Evolutionary conservation across 2,888 invertebrate genomes (phyloP).

Genomic region (Dyspetes luteomarginatus): DNA sequence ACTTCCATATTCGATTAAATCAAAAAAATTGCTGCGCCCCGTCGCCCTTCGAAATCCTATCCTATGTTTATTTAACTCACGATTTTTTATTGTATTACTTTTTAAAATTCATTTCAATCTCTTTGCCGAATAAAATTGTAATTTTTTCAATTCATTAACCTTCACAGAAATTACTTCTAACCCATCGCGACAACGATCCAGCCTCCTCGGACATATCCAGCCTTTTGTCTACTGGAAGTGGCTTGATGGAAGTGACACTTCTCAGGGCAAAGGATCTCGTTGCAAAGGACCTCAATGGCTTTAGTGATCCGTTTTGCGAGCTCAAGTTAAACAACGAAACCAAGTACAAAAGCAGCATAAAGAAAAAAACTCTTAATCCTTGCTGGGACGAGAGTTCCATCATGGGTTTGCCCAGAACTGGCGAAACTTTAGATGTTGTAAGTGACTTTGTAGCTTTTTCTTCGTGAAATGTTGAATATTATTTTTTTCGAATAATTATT

Average conservation of each 20-base stretch:
- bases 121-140: not conserved
- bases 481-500: not conserved
- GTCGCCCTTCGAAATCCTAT: too few species aligned
- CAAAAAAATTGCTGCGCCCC: too few species aligned
- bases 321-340: conserved; percentile 83
- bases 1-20: too few species aligned
- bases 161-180: conserved; percentile 79
- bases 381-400: conserved; percentile 85
- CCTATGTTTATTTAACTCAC: too few species aligned
- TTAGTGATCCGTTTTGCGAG: conserved; percentile 85
- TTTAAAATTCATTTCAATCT: too few species aligned
- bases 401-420: conserved; percentile 82
- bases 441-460: conserved; percentile 67
- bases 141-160: conserved; percentile 18
- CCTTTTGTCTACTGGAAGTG: conserved; percentile 81
- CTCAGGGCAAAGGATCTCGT: conserved; percentile 84
- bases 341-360: conserved; percentile 84
- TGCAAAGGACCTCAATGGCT: conserved; percentile 85
- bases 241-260: conserved; percentile 84
- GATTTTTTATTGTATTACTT: too few species aligned
- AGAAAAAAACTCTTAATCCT: conserved; percentile 85
- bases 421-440: conserved; percentile 84
- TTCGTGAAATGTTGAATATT: not conserved
- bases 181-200: conserved; percentile 77
- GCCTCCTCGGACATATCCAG: conserved; percentile 80